Evolutionary conservation across 2,888 invertebrate genomes (phyloP), one percentile per base, ranked within the genome.

Genomic region (Drosophila fungiperda): DNA sequence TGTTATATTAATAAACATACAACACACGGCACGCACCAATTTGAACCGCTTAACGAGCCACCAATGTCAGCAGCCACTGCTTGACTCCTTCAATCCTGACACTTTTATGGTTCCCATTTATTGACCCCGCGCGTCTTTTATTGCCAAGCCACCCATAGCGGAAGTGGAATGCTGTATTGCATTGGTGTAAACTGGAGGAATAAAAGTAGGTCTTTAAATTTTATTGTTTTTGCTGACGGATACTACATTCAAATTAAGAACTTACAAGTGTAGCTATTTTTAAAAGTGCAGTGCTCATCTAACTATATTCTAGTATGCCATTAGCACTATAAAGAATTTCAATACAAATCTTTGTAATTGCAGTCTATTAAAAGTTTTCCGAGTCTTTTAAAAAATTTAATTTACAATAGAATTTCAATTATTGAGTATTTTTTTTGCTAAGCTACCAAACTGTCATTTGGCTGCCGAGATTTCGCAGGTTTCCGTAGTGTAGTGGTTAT

Each of bases 401-500:
- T 45, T 20, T 3, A 23, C 1, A 20, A 15, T 3, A 20, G 2
- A 45, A 15, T 15, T 15, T 45, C 8, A 2, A 4, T 45, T 15
- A 20, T 35, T 49, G 15, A 1, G 26, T 2, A 1, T 20, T 66
- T 2, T 29, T 5, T 9, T 8, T 12, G 17, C n/a, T 54, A 40
- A 11, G 1, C 1, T 26, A 50, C 17, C 3, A 64, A 0, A 0
- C 9, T 48, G 29, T 29, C 1, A 12, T 61, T 76, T 42, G 5
- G 40, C 4, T 7, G 0, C 0, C 11, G 0, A 1, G 0, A 0
- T 0, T 0, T 0, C 0, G 1, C 0, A 17, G 3, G 92, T 92
- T 92, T 91, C 89, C 92, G 91, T 92, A 91, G 92, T 92, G 91
- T 92, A 91, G 91, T 82, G 91, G 92, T 92, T 92, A 92, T 92